Evolutionary conservation across 2,888 invertebrate species (phyloP), one percentile per base, ranked within the genome.

Genomic region (Ormyrus nitidulus): DNA sequence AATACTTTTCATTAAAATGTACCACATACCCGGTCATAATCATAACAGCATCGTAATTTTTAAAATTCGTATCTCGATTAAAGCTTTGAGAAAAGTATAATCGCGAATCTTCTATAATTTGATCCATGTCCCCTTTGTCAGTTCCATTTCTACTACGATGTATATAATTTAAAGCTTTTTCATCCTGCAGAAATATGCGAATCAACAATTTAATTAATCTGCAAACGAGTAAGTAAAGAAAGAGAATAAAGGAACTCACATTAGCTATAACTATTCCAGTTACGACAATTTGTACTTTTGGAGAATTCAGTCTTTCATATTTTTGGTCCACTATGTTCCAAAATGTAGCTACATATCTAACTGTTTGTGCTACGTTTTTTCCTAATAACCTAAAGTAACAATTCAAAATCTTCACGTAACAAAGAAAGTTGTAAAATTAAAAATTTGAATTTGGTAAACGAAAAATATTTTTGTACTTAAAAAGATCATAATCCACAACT

Each of bases 291-390:
- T 64, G 13, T 5, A 64, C 49, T 6, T 64, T 48, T n/a, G 64
- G 64, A 11, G 49, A 46, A 13, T 64, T 48, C 3, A 64, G 48
- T 11, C 11, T 19, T 7, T n/a, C 6, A 48, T 64, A 64, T 6
- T 64, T 64, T 64, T 64, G 64, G 11, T 64, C 49, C 6, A 64
- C 64, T 46, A 13, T 13, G 19, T 13, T 64, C 64, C 65, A 65
- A 49, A 65, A 65, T 49, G 65, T 65, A 19, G 51, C 65, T 4
- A 65, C 4, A 7, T 65, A 65, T 6, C 13, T 48, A 5, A 65
- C 5, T n/a, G 49, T 65, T 19, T 48, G 48, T 8, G 13, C 7
- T 49, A 65, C n/a, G 10, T 51, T 19, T 8, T 19, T 65, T 49
- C 49, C 49, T 49, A 49, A 49, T 0, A 8, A 51, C 49, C 65